Evolutionary conservation across 2,113 vertebrate genomes (phyloP), one percentile per base, ranked within the genome.

Genomic region (Phodopus roborovskii): DNA sequence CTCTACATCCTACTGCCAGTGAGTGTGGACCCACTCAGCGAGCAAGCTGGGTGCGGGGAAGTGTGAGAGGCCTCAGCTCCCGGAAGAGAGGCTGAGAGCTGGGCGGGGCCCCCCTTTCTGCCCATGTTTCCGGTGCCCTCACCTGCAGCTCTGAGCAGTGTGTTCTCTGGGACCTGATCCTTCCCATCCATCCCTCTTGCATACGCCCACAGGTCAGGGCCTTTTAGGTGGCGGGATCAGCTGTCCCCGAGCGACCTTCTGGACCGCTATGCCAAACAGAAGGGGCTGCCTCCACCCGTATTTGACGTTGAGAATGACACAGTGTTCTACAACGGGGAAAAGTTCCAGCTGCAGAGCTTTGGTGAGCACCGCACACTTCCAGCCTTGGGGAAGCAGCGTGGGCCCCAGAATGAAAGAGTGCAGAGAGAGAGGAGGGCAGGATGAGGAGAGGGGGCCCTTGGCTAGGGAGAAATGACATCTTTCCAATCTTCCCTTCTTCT

Each of bases 191-290:
- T 10, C 22, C n/a, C 84, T 95, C 62, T 85, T 62, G 62, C 26
- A 16, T 13, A 4, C 19, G 62, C 53, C 56, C 88, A 42, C 90
- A 97, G 97, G 13, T 58, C 94, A 74, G 97, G 97, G 16, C 97
- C 98, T 5, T 97, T 97, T 22, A 53, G 58, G 71, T 98, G 98
- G 98, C 75, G 98, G 74, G 98, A 98, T 66, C 98, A 98, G 91
- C 50, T 98, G 45, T 24, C 91, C 62, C 98, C 98, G 3, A 98
- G 97, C 64, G 53, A 50, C 88, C 96, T 97, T 0, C 71, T 98
- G 89, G 95, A 98, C 28, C 96, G 85, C 56, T 83, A 98, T 0
- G 96, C 97, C 92, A 96, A 60, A 12, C 24, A 17, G 50, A 98
- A 94, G 81, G 97, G 97, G 71, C 58, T 98, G 22, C 84, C 96